Conservation (phyloP, 2,888 invertebrate species). For the Beris morrisii region DNA sequence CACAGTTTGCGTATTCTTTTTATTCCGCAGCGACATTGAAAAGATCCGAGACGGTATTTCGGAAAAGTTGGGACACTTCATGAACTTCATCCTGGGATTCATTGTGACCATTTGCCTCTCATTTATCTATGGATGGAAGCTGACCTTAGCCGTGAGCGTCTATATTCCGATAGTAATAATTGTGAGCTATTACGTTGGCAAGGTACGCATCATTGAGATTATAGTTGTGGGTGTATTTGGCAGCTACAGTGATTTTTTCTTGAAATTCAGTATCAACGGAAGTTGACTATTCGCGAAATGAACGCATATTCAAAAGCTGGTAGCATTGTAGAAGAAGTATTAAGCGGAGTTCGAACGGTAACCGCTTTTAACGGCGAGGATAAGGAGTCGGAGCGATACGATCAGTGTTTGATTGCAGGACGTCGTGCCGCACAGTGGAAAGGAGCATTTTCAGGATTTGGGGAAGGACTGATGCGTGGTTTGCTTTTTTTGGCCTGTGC, state of each 20-base stretch:
- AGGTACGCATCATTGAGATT: conserved; percentile 57
- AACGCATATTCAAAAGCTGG: conserved; percentile 77
- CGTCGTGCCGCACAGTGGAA: conserved; percentile 65
- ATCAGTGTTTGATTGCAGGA: conserved; percentile 63
- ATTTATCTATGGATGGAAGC: conserved; percentile 81
- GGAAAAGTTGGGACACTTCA: conserved; percentile 78
- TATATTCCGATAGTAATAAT: conserved; percentile 77
- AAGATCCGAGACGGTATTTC: conserved; percentile 83
- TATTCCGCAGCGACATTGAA: conserved; percentile 66
- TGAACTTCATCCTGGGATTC: conserved; percentile 59
- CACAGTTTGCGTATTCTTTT: background rate
- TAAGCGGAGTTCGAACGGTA: conserved; percentile 74
- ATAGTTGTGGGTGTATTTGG: background rate
- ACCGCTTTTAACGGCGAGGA: conserved; percentile 77
- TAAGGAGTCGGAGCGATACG: conserved; percentile 69
- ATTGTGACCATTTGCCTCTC: conserved; percentile 69
- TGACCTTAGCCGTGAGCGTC: conserved; percentile 78
- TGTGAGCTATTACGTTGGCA: conserved; percentile 74
- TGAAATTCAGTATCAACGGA: conserved; percentile 64
- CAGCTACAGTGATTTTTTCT: background rate
- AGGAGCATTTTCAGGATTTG: conserved; percentile 69
- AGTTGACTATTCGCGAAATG: conserved; percentile 66
- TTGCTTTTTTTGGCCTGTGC: conserved; percentile 76
- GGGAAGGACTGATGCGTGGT: conserved; percentile 72
- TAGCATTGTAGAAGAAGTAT: conserved; percentile 74